Evolutionary conservation across 1,140 invertebrate species (phyloP), one percentile per base, ranked within the genome.

Genomic region (Cyphomyrmex costatus): DNA sequence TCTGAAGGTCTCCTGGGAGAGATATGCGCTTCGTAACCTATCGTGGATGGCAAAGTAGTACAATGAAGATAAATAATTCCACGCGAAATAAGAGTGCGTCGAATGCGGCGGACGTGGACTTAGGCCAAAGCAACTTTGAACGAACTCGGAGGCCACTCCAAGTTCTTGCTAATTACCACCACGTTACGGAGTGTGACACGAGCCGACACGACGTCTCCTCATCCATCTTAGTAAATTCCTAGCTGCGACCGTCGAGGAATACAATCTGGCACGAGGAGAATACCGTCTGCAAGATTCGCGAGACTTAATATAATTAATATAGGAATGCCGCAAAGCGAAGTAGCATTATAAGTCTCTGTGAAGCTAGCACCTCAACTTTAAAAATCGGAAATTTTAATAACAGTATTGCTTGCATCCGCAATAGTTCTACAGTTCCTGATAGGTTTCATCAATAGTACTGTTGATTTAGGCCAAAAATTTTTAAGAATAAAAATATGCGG

Each of bases 301-400:
- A 58, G 78, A 86, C 58, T 88, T 90, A 68, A 89, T 90, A 87
- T 92, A 92, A 92, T 92, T 91, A 68, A 91, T 27, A 58, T 27
- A 58, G 33, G 24, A 78, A 49, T 16, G 24, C 66, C 14, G 53
- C 56, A 19, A 63, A 36, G 24, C 24, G 53, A 42, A 84, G 33
- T 27, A 56, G 7, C 60, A n/a, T 21, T 16, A 58, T n/a, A n/a
- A n/a, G n/a, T n/a, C n/a, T n/a, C n/a, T n/a, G n/a, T n/a, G n/a
- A n/a, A n/a, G n/a, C n/a, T n/a, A n/a, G n/a, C n/a, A n/a, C n/a
- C n/a, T n/a, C n/a, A n/a, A n/a, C n/a, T n/a, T n/a, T n/a, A n/a
- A n/a, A n/a, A n/a, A n/a, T n/a, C n/a, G n/a, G n/a, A n/a, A n/a
- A n/a, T n/a, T n/a, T n/a, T n/a, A n/a, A n/a, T n/a, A n/a, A n/a